Conservation (phyloP, 64 coral and sea anemone genomes). For the Trachythela sp. region DNA sequence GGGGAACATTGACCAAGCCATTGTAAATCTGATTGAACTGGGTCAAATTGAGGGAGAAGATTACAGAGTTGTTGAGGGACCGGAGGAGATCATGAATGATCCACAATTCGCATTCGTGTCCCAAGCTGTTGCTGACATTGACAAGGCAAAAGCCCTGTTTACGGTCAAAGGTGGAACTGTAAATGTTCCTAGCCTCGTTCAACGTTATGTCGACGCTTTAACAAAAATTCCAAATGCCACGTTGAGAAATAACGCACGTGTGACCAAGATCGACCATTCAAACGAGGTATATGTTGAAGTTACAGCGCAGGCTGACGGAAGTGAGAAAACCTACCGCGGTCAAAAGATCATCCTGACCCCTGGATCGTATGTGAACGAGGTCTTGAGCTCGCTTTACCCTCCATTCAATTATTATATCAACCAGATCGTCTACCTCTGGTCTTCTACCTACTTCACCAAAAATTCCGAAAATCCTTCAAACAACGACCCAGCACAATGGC, state of each 20-base stretch:
- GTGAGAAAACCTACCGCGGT: background rate
- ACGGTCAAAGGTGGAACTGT: constrained; percentile 36
- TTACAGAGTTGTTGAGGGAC: constrained; percentile 18
- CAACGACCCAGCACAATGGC: background rate
- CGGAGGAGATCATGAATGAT: constrained; percentile 31
- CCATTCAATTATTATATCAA: constrained; percentile 29
- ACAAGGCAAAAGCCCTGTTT: constrained; percentile 44
- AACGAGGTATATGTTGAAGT: constrained; percentile 15
- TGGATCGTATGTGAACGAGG: constrained; percentile 32
- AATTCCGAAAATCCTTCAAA: background rate
- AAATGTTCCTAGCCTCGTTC: constrained; percentile 34
- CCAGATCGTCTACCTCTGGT: constrained; percentile 37
- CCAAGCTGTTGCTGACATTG: constrained; percentile 35
- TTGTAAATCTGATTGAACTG: constrained; percentile 12
- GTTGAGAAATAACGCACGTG: background rate
- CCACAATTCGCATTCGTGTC: constrained; percentile 34
- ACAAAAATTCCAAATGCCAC: background rate
- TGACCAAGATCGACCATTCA: constrained; percentile 23
- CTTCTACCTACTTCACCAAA: constrained; percentile 34
- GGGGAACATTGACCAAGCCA: constrained; percentile 39
- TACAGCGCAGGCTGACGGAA: background rate
- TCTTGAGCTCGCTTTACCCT: constrained; percentile 1
- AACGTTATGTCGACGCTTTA: constrained; percentile 3
- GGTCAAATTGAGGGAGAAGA: background rate
- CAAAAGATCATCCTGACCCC: constrained; percentile 47